Evolutionary conservation across 2,797 vertebrate species (phyloP), one percentile per base, ranked within the genome.

Genomic region (Ammospiza maritima): DNA sequence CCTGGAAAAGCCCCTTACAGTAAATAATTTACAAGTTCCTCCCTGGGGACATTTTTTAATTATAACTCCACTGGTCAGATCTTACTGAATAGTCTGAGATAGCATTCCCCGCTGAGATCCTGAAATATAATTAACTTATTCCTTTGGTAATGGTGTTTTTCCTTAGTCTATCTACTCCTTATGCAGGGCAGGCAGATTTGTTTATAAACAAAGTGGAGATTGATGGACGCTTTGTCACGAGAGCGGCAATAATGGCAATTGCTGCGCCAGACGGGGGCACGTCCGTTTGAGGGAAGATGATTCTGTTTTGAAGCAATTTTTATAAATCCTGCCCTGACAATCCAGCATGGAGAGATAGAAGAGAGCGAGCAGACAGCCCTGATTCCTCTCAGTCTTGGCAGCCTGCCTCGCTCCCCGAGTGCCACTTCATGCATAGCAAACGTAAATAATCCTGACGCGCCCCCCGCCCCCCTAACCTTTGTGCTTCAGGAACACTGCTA

Each of bases 1-100:
- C 73, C 76, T 82, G 85, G 95, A 96, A 96, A 97, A 96, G 38
- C 88, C 94, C 94, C 79, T 93, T 95, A 88, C 71, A 91, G 97
- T 96, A 97, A 97, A 96, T 96, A 97, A 97, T 96, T 96, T 90
- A 95, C 89, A 84, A 79, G 75, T 84, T 90, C 69, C 65, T 96
- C 96, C 96, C 97, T 47, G 65, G 92, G 87, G 97, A 96, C 89
- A 53, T 94, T 96, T 96, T 94, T 89, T 75, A 97, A 95, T 97
- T 96, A 87, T 78, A 93, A 86, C 74, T 96, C 96, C 92, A 92
- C 48, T 89, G 95, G 96, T 93, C 96, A 96, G 95, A 94, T 94
- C 67, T 78, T 88, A 94, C 75, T 67, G 90, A 96, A 93, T 91
- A 85, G 78, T 96, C 81, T 4, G 42, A 79, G 94, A 96, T 77